These are phyloP conservation scores for Willowsia nigromaculata DNA, from an alignment of 2,888 invertebrate genomes.

Conservation along the genomic window DNA sequence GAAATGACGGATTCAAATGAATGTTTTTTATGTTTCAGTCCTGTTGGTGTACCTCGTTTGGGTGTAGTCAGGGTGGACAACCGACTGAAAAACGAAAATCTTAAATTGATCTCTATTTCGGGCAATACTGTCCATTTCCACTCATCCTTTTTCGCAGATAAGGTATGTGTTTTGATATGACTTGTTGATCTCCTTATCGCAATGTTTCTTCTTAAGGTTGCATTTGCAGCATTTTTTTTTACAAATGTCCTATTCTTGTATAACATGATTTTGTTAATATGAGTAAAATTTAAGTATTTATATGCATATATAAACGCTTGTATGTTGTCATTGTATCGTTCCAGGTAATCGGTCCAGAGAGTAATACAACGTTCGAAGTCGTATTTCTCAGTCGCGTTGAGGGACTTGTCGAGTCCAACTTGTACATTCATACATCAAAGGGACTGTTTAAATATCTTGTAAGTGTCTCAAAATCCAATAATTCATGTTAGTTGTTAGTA, in stretches of 20 bases:
- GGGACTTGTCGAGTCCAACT: constrained; percentile 91
- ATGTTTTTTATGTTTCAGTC: constrained; percentile 81
- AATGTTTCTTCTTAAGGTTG: too few species aligned
- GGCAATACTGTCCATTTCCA: constrained; percentile 97
- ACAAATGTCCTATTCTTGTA: too few species aligned
- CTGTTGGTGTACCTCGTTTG: constrained; percentile 92
- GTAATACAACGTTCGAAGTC: constrained; percentile 96
- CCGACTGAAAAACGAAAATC: constrained; percentile 90
- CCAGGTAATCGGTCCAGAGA: constrained; percentile 92
- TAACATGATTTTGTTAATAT: too few species aligned
- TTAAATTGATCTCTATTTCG: constrained; percentile 95
- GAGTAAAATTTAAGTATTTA: background rate
- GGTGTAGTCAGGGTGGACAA: constrained; percentile 93
- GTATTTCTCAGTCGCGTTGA: constrained; percentile 96
- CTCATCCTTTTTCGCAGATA: constrained; percentile 97
- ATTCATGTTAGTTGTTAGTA: too few species aligned
- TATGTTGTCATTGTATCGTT: background rate
- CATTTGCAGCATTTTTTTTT: too few species aligned
- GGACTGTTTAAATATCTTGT: constrained; percentile 94
- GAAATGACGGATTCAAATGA: too few species aligned
- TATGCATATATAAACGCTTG: background rate
- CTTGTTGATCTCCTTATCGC: too few species aligned
- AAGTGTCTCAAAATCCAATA: constrained; percentile 78
- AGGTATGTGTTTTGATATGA: constrained; percentile 87
- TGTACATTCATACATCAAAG: constrained; percentile 96